phyloP scores from a whole-genome alignment of 2,888 invertebrate species.

The Gibbula magus region DNA sequence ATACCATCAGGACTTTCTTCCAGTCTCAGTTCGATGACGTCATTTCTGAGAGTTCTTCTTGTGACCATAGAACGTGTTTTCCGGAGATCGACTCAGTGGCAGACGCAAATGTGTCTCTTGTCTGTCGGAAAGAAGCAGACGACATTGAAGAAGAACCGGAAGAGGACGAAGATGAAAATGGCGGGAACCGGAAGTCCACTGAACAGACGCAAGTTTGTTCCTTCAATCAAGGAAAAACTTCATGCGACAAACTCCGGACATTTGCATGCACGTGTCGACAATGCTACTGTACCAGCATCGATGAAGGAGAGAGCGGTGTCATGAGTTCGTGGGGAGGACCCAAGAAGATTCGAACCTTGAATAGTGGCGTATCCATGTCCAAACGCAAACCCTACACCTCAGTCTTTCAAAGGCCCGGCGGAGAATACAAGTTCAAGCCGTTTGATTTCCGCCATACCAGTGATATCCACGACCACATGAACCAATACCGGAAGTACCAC shows the following conservation, averaged over 20 bases:
- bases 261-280: neutral
- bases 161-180: neutral
- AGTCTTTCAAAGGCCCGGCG: neutral
- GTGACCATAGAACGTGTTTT: neutral
- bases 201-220: neutral
- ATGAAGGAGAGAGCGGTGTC: neutral
- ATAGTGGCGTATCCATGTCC: slow-evolving; percentile 6
- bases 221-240: neutral
- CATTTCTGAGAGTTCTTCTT: neutral
- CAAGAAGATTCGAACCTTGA: neutral
- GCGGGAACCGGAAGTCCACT: too few relatives aligned
- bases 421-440: neutral
- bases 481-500: slow-evolving; percentile 21
- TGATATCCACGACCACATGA: slow-evolving; percentile 19
- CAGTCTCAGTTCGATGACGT: neutral
- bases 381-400: neutral
- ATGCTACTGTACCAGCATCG: neutral
- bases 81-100: slow-evolving; percentile 1
- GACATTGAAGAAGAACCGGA: neutral
- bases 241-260: neutral
- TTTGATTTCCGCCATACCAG: slow-evolving; percentile 14
- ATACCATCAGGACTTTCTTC: neutral
- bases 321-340: neutral
- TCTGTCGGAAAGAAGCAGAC: neutral
- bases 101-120: neutral